Evolutionary conservation across 2,113 vertebrate genomes (phyloP), one percentile per base, ranked within the genome.

Genomic region (Calcarius ornatus): DNA sequence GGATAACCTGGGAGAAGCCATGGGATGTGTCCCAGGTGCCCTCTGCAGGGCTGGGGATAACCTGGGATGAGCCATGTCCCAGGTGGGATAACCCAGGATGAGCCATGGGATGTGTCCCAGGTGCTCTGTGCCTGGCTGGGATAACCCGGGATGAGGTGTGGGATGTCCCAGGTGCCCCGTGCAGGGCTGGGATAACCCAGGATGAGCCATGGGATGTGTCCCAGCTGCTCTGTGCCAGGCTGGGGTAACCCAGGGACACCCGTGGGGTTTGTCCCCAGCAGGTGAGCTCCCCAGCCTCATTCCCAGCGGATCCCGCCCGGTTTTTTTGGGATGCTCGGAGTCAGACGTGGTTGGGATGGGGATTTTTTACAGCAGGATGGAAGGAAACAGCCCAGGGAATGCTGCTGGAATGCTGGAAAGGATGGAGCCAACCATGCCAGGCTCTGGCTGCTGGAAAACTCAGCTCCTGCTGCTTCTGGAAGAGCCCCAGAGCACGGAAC

Each of bases 211-310:
- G 19, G 43, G 10, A 12, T 15, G 43, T 33, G 11, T 33, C 13
- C 54, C 54, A 6, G 20, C 31, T n/a, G 21, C 8, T 2, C 20
- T 56, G 31, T 48, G 43, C 12, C 7, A 23, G 54, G 43, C 38
- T 33, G 61, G 43, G 30, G 11, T 37, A 22, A 12, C 48, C 37
- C 2, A 15, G 43, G 30, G 11, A 42, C 45, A 50, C 16, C 3
- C 0, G 1, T 10, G 33, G 43, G 7, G 14, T 65, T 71, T 5
- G 4, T 11, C 31, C 22, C 3, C 16, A 1, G 13, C 10, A 0
- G 0, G 16, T 54, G 12, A 86, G 66, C 17, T 7, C 13, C 15
- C 28, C 3, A 3, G 38, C 59, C 11, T 2, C 25, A 1, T 15
- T 71, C 31, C 57, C 15, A 1, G 4, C 4, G 16, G 12, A 12